Evolutionary conservation across 2,113 vertebrate species (phyloP), one percentile per base, ranked within the genome.

Genomic region (Rhinichthys klamathensis): DNA sequence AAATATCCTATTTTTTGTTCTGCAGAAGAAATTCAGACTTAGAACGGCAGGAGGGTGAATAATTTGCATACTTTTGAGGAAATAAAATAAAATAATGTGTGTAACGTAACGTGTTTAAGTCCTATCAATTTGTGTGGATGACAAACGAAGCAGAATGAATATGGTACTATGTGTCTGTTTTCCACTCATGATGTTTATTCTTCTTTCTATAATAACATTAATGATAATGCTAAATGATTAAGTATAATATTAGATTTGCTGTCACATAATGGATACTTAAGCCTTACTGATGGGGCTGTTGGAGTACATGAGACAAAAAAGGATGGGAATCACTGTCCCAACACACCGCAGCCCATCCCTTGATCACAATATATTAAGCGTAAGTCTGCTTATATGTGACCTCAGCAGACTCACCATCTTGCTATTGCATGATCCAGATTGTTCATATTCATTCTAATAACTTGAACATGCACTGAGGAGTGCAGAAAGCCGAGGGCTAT

Each of bases 321-420:
- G 32, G 8, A 23, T 21, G 16, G 35, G 35, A 38, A 69, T 69
- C 32, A 35, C 65, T 69, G 65, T 35, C 65, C 65, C 30, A 2
- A 21, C 30, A 32, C 65, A 69, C 21, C 11, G 23, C 46, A 65
- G 63, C 80, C 46, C 49, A 63, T 46, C 44, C 67, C 7, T 51
- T 30, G 10, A 49, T 44, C 54, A 27, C n/a, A 60, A 65, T 11
- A 74, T 3, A 15, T 21, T 60, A 9, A 30, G 74, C 3, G 51
- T 84, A 56, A 44, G 60, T 49, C 75, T 84, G 2, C 54, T 44
- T 75, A 76, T 38, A 32, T 60, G 67, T 79, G 65, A 65, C 58
- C 80, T 78, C 30, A 73, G 79, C 78, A 60, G 38, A 81, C 72
- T 77, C 70, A 76, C 38, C 23, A 69, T 41, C 41, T 70, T 12